A percentile compares a stretch with the other conserved stretches of the same genome.
phyloP scores from a whole-genome alignment of 2,888 invertebrate species.

The Nemotelus pantherinus region DNA sequence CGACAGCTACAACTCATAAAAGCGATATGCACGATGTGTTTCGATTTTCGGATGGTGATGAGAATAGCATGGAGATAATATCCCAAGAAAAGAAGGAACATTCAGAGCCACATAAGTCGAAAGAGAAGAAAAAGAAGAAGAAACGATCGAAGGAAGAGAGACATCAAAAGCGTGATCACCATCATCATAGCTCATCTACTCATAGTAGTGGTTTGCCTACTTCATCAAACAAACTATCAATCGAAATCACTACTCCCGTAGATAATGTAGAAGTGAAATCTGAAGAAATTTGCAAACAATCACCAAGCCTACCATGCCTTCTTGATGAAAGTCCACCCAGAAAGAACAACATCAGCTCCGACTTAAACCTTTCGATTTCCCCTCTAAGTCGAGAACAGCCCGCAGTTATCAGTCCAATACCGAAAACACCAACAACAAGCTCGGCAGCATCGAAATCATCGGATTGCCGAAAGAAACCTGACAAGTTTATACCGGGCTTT shows the following conservation, averaged over 20 bases:
- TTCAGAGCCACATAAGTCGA: constrained; percentile 69
- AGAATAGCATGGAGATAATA: constrained; percentile 66
- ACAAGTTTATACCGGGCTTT: constrained; percentile 75
- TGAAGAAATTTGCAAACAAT: constrained; percentile 65
- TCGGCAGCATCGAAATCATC: constrained; percentile 57
- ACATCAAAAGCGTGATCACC: constrained; percentile 73
- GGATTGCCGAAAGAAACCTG: constrained; percentile 66
- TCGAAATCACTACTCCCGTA: constrained; percentile 58
- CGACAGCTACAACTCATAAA: constrained; percentile 61
- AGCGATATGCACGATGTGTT: constrained; percentile 69
- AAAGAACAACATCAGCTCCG: constrained; percentile 52
- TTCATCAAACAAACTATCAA: constrained; percentile 57
- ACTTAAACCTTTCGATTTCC: constrained; percentile 55
- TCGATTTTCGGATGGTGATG: constrained; percentile 71
- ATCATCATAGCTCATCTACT: constrained; percentile 67
- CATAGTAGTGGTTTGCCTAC: constrained; percentile 53
- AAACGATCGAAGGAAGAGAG: constrained; percentile 84
- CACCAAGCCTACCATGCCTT: constrained; percentile 71
- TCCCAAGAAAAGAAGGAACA: constrained; percentile 59
- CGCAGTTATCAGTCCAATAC: constrained; percentile 67
- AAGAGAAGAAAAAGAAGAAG: constrained; percentile 86
- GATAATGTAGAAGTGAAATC: constrained; percentile 58
- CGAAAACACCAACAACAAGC: constrained; percentile 66
- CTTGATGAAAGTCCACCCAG: constrained; percentile 72
- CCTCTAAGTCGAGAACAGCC: constrained; percentile 61